A percentile compares a stretch with the other conserved stretches of the same genome.
phyloP scores from a whole-genome alignment of 2,888 invertebrate genomes.

The Xestia sexstrigata region DNA sequence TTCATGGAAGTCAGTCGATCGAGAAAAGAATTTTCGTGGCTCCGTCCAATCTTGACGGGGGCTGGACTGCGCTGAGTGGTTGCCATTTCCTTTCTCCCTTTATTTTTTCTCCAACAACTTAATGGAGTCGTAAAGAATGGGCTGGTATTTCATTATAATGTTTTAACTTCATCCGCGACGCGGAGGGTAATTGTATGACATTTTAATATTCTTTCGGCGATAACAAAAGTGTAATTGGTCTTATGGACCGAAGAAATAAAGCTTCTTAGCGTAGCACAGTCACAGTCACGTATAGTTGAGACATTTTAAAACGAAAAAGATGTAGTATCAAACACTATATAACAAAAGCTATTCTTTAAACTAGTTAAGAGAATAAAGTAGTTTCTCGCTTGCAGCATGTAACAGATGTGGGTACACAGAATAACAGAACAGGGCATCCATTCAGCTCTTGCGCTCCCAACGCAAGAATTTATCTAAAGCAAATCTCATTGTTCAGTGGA shows the following conservation, averaged over 20 bases:
- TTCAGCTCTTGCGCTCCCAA: conserved; percentile 72
- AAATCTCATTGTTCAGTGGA: conserved; percentile 86
- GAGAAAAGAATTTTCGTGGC: conserved; percentile 88
- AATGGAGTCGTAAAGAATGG: conserved; percentile 88
- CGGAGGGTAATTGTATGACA: conserved; percentile 75
- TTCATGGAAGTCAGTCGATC: conserved; percentile 89
- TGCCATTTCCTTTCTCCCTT: conserved; percentile 85
- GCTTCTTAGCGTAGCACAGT: conserved; percentile 1
- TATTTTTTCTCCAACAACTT: conserved; percentile 87
- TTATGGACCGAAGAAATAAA: conserved; percentile 17
- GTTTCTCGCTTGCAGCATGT: conserved; percentile 65
- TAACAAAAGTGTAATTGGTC: conserved; percentile 41
- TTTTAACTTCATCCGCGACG: conserved; percentile 80
- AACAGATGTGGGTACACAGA: conserved; percentile 68
- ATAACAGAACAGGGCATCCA: conserved; percentile 75
- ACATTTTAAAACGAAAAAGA: conserved; percentile 33
- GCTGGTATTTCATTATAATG: conserved; percentile 85
- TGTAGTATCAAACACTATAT: conserved; percentile 42
- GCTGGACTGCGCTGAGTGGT: conserved; percentile 85
- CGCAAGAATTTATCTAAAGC: conserved; percentile 83
- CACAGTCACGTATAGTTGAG: conserved; percentile 34
- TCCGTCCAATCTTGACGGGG: conserved; percentile 84
- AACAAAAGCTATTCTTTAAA: conserved; percentile 62
- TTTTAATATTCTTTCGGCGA: conserved; percentile 57
- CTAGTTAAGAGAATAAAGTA: conserved; percentile 67